Evolutionary conservation across 2,888 invertebrate species (phyloP), one percentile per base, ranked within the genome.

Genomic region (Agapostemon virescens): DNA sequence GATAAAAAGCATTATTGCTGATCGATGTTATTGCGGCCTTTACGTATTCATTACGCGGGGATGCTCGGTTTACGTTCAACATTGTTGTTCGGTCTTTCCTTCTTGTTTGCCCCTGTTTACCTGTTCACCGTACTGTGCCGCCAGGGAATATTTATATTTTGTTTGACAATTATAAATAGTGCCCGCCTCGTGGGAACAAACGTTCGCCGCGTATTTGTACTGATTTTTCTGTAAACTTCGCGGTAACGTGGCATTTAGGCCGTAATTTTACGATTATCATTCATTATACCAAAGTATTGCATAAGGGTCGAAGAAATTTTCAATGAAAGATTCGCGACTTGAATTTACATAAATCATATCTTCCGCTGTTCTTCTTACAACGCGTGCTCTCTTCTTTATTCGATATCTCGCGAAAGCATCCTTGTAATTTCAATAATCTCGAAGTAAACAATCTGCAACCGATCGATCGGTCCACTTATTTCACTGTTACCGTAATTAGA

Each of bases 91-190:
- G 55, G 26, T 17, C 15, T 26, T 55, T 2, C 55, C 17, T 55
- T 55, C 26, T 55, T 55, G 55, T 55, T 55, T 17, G 15, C 55
- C 55, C 55, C 26, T 55, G 55, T 55, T 55, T 55, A 55, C 55
- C 55, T 55, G 26, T 55, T 55, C 2, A 55, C 55, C 55, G 26
- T 1, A 17, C 17, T 6, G 17, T 2, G 55, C 17, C 55, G 26
- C 26, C 0, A 2, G 17, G 55, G 55, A 55, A 26, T 55, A 55
- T 55, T 26, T 55, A 26, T 55, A 55, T 26, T 55, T 55, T 17
- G 55, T 17, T 26, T 2, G 26, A 26, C 26, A 55, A 55, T 55
- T 55, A 55, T 55, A 26, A 55, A 55, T 55, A 55, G 55, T 26
- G 17, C 26, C 17, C 5, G 17, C 26, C 5, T 17, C 9, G 2